Percentiles rank a stretch among this genome's conserved stretches.
These are phyloP conservation scores for Macroramphosus scolopax DNA, from an alignment of 2,797 vertebrate genomes.

Conservation along the genomic window DNA sequence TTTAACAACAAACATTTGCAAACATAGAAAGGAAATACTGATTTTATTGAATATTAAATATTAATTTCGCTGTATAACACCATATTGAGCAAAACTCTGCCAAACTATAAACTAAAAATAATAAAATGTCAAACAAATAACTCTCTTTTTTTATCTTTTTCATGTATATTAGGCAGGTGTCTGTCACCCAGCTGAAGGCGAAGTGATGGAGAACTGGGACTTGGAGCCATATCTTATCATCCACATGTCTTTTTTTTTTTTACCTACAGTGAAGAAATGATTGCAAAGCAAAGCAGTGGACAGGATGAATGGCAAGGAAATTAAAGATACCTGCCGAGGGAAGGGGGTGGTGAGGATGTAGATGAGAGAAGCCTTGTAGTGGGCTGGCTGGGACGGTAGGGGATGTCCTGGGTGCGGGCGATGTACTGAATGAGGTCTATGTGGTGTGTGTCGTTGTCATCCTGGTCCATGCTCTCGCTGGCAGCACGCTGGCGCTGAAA, in stretches of 20 bases:
- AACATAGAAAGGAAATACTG: slow-evolving; percentile 48
- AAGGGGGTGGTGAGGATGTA: slow-evolving; percentile 85
- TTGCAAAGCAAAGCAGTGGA: slow-evolving; percentile 74
- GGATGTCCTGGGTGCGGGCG: slow-evolving; percentile 81
- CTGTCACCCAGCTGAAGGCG: no score
- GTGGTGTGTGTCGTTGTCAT: slow-evolving; percentile 82
- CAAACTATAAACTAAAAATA: slow-evolving; percentile 10
- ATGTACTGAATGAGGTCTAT: slow-evolving; percentile 96
- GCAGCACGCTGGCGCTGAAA: slow-evolving; percentile 96
- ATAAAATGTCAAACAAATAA: neutral
- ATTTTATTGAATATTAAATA: slow-evolving; percentile 26
- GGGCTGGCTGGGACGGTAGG: slow-evolving; percentile 75
- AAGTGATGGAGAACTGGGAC: slow-evolving; percentile 35
- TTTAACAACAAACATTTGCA: slow-evolving; percentile 45
- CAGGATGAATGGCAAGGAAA: slow-evolving; percentile 82
- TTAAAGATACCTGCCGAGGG: slow-evolving; percentile 99
- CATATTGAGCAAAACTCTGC: slow-evolving; percentile 7
- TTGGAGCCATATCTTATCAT: slow-evolving; percentile 8
- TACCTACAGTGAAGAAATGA: slow-evolving; percentile 47
- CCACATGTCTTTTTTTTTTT: slow-evolving; percentile 3
- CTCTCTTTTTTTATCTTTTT: no score
- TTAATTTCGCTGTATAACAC: slow-evolving; percentile 13
- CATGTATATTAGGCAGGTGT: no score
- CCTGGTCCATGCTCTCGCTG: slow-evolving; percentile 96
- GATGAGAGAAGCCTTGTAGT: slow-evolving; percentile 80